A percentile compares a stretch with the other conserved stretches of the same genome.
phyloP scores from a whole-genome alignment of 1,140 invertebrate species.

The Lepidostoma basale region DNA sequence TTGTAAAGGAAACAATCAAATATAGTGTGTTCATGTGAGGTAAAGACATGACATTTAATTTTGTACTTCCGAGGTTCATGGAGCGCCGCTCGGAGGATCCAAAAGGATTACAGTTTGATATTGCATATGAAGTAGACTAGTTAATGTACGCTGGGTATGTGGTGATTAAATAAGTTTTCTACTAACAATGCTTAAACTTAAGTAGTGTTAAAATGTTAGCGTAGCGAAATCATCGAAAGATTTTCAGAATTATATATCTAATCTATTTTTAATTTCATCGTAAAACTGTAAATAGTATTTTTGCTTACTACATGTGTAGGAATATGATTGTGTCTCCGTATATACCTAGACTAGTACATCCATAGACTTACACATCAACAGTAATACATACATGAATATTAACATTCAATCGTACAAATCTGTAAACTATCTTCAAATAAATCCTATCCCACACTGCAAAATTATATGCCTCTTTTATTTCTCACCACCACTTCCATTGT shows the following conservation, averaged over 20 bases:
- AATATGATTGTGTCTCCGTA: conserved; percentile 43
- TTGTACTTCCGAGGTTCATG: neutral
- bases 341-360: conserved; percentile 38
- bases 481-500: too few species aligned
- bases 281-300: conserved; percentile 45
- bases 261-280: conserved; percentile 40
- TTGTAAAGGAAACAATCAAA: neutral
- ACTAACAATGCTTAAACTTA: conserved; percentile 44
- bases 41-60: conserved; percentile 6
- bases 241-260: conserved; percentile 39
- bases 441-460: conserved; percentile 37
- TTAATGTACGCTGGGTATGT: conserved; percentile 43
- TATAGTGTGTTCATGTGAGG: neutral
- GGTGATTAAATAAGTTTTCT: conserved; percentile 46
- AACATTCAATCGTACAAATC: conserved; percentile 43
- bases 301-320: conserved; percentile 47
- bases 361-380: conserved; percentile 41
- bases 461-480: conserved; percentile 22
- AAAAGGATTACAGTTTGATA: conserved; percentile 34
- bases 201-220: conserved; percentile 39
- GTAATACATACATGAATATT: conserved; percentile 25
- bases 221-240: conserved; percentile 45
- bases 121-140: conserved; percentile 34
- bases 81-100: conserved; percentile 29
- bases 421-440: conserved; percentile 38